Evolutionary conservation across 2,113 vertebrate species (phyloP), one percentile per base, ranked within the genome.

Genomic region (Mus spicilegus): DNA sequence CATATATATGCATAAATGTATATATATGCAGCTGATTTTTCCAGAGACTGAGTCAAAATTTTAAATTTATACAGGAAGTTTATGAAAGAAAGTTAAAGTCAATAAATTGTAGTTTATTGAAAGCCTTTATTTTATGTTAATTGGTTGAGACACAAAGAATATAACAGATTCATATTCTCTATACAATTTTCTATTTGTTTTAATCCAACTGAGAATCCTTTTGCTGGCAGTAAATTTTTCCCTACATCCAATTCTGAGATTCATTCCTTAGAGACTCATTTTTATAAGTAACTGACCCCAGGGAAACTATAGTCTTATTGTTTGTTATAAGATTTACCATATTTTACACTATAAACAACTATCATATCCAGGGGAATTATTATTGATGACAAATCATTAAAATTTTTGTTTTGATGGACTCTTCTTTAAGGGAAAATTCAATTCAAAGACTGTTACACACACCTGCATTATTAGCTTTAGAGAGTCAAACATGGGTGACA

Each of bases 361-460:
- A 42, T 46, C 6, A 42, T 81, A 36, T 75, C 16, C 33, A 70
- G 26, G 14, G 88, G 88, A 63, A 54, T 84, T 72, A 94, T 93
- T 28, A 3, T 86, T 91, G 14, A 46, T 92, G 33, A 95, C 33
- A 51, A 95, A 93, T 96, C 42, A 46, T 3, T 91, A 72, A 63
- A 90, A n/a, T 22, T 82, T 84, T 67, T 33, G 56, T 84, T 87
- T 70, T 85, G 90, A 63, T 95, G 76, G 63, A 75, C 69, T 84
- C 4, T 56, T 10, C 3, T 8, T 82, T 93, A 91, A 42, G 80
- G 4, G 42, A 5, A n/a, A 81, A 24, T 5, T 54, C 54, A 14
- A 78, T 86, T 58, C 26, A 76, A 65, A 93, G 76, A 58, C 1
- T 84, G 9, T 24, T 33, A 70, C 19, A 91, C n/a, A 91, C 69